Evolutionary conservation across 2,888 invertebrate genomes (phyloP), one percentile per base, ranked within the genome.

Genomic region (Drosophila phalerata): DNA sequence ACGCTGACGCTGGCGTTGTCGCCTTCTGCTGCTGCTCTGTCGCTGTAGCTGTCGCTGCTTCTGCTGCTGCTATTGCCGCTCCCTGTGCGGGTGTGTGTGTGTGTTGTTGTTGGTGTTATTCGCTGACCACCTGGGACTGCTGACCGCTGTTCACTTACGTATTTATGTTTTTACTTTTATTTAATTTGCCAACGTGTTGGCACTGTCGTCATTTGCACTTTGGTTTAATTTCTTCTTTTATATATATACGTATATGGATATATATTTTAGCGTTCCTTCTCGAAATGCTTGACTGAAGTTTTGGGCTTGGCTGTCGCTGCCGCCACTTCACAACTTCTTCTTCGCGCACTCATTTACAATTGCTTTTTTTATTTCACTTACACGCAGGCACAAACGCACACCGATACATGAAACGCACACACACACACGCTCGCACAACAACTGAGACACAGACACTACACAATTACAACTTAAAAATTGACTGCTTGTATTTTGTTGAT

Each of bases 261-360:
- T 30, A 48, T 48, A 37, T 40, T 37, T 57, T 53, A 47, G 60
- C 63, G 72, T 71, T 71, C 67, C 58, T 70, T 73, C 66, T 75
- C 62, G 73, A 73, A 83, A 86, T 84, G 89, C 78, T 88, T 88
- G 80, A 86, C 79, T 89, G 88, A 85, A 89, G 88, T 90, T 91
- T 88, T 90, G 91, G 90, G 90, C 90, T 91, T 90, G 91, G 90
- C 83, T 70, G 77, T 66, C 58, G 66, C 69, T 64, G 65, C 76
- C 65, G 61, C 63, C 57, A n/a, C 63, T 49, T 49, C 57, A 34
- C 61, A 72, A 68, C 81, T 73, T 68, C 81, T 73, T 68, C 73
- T 71, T 81, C 57, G 73, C 69, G 62, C 80, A 73, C 71, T 73
- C 82, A 86, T 84, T 79, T 76, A 71, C 88, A 87, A 75, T 81